Evolutionary conservation across 2,888 invertebrate species (phyloP).

Genomic region (Dryomyza anilis): DNA sequence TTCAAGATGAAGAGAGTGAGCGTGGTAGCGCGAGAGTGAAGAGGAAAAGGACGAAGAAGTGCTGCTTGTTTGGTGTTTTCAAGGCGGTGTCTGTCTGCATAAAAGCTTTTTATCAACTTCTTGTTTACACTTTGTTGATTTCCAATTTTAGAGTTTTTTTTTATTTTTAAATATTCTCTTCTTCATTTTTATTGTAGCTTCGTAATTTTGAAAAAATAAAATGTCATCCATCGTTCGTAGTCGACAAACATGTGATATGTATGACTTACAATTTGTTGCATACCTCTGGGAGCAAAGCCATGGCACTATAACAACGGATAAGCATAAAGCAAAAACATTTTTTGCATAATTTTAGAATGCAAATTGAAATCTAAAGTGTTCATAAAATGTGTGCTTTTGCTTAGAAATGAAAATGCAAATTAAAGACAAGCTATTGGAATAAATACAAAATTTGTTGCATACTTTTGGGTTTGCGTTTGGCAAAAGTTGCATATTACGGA

Average conservation of each 20-base stretch:
- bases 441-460: not conserved
- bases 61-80: too few relatives aligned
- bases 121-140: constrained; percentile 8
- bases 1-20: not conserved
- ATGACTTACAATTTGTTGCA: not conserved
- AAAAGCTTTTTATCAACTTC: too few relatives aligned
- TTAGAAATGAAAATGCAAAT: not conserved
- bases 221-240: too few relatives aligned
- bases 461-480: not conserved
- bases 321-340: not conserved
- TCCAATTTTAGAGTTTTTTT: not conserved
- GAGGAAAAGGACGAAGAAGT: not conserved
- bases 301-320: not conserved
- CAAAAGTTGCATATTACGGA: too few relatives aligned
- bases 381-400: too few relatives aligned
- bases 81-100: too few relatives aligned
- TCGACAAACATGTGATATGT: too few relatives aligned
- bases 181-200: not conserved
- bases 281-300: not conserved
- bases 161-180: too few relatives aligned
- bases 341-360: too few relatives aligned
- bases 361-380: not conserved
- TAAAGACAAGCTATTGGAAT: not conserved
- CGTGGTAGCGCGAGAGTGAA: not conserved
- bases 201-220: not conserved